Base-by-base conservation (phyloP, 1,140 invertebrate genomes). In the Eufriesea mexicana region DNA sequence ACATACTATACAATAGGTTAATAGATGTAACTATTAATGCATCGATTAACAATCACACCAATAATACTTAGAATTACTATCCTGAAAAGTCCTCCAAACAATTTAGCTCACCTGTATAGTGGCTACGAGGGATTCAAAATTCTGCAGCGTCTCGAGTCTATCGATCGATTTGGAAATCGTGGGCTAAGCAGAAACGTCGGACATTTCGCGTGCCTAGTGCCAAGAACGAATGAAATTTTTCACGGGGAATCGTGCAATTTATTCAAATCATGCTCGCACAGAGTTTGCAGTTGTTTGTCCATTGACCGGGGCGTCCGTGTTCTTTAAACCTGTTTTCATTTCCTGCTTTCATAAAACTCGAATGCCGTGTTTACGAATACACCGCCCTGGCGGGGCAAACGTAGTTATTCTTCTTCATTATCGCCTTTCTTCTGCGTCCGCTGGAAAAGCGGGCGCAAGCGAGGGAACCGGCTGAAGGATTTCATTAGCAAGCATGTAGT, bases 341-440 rank as follows among this genome's bases (percentile, higher is more conserved):
- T 83, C 68, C 57, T 70, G 83, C 71, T 85, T 83, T 85, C 66
- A 61, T 67, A 45, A 57, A 79, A 73, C 76, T 66, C 57, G 79
- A 85, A 61, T 77, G 76, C 79, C 47, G 77, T 83, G 72, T 86
- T 89, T 88, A 79, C 80, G 84, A 70, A 78, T 88, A 88, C 68
- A 62, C 42, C 68, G 10, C 12, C 64, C 61, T 57, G 45, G 51
- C 59, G 55, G 76, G 51, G 83, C 61, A 84, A 82, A 84, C 59
- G 57, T 64, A 76, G 83, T 61, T 74, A 83, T 78, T 67, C 64
- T 83, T 86, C 84, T 88, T 70, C 79, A 81, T 84, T 86, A 84
- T 79, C 76, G 67, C 77, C 80, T 83, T 72, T 77, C 67, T 77
- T 85, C 80, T 47, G 76, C 35, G 12, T 76, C 45, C 75, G 64